Percentiles rank a stretch among this genome's conserved stretches.
Conservation (phyloP, 64 coral and sea anemone genomes). For the Stichodactyla mertensii region DNA sequence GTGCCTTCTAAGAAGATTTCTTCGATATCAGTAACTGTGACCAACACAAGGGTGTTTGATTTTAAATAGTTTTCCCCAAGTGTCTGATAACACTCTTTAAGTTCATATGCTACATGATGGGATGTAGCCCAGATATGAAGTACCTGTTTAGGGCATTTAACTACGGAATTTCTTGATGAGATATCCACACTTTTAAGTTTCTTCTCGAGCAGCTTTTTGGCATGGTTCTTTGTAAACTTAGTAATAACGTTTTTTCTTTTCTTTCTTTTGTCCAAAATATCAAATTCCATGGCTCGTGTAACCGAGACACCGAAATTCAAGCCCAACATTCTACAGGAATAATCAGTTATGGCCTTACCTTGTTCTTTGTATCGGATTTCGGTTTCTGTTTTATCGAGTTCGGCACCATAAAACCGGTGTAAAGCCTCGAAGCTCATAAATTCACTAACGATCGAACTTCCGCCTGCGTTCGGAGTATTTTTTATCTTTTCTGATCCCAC, state of each 20-base stretch:
- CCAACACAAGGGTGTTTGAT: conserved; percentile 71
- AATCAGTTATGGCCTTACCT: conserved; percentile 60
- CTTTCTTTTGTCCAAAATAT: background rate
- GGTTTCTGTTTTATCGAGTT: conserved; percentile 56
- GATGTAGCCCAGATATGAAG: conserved; percentile 65
- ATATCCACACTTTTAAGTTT: conserved; percentile 50
- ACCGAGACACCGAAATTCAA: conserved; percentile 61
- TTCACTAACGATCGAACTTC: conserved; percentile 66
- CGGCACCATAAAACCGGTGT: conserved; percentile 52
- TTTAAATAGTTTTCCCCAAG: conserved; percentile 43
- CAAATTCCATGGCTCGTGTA: conserved; percentile 65
- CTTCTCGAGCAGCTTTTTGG: conserved; percentile 39
- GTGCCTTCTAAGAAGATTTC: conserved; percentile 5
- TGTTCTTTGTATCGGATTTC: conserved; percentile 53
- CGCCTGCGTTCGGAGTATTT: conserved; percentile 42
- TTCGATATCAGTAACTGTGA: conserved; percentile 52
- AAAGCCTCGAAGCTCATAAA: conserved; percentile 58
- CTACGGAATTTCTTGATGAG: conserved; percentile 55
- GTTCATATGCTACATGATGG: conserved; percentile 8
- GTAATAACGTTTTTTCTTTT: background rate
- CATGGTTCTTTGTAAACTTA: conserved; percentile 42
- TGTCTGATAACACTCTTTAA: conserved; percentile 28
- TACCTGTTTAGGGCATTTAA: conserved; percentile 60
- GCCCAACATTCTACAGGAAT: conserved; percentile 44
- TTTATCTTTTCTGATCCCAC: conserved; percentile 39